Conservation (phyloP, 2,888 invertebrate genomes). For the Hipparchia semele region DNA sequence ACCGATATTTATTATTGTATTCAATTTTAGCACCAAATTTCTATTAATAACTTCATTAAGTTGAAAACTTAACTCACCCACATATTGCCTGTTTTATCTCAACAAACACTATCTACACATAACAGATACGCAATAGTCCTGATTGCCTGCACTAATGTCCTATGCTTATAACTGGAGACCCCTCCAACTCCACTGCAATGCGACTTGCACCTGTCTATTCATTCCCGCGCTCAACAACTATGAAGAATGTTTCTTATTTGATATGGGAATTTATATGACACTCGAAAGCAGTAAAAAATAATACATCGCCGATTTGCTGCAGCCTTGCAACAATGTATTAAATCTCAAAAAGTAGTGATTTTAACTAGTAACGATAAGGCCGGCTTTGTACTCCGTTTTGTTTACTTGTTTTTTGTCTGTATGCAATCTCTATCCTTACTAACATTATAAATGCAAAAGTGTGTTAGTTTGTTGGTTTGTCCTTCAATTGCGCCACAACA, state of each 20-base stretch:
- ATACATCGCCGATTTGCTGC: too few species aligned
- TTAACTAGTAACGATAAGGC: too few species aligned
- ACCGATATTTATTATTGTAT: too few species aligned
- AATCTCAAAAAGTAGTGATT: too few species aligned
- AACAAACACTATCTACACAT: constrained; percentile 45
- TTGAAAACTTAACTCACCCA: constrained; percentile 41
- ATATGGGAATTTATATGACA: neutral
- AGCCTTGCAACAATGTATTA: too few species aligned
- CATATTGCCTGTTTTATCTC: constrained; percentile 46
- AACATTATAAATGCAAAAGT: too few species aligned
- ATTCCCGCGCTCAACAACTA: constrained; percentile 29
- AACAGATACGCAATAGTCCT: constrained; percentile 47
- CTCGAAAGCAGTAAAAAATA: neutral
- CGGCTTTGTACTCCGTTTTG: too few species aligned
- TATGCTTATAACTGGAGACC: constrained; percentile 69
- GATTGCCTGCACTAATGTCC: constrained; percentile 47
- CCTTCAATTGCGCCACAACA: too few species aligned
- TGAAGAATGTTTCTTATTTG: constrained; percentile 26
- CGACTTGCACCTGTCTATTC: constrained; percentile 43
- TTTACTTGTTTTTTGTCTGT: too few species aligned
- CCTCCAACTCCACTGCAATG: constrained; percentile 56
- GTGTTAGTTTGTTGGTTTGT: too few species aligned
- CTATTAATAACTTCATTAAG: neutral
- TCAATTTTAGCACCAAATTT: neutral
- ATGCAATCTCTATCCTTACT: too few species aligned